Percentiles rank a stretch among this genome's conserved stretches.
These are phyloP conservation scores for Empidonax alnorum DNA, from an alignment of 2,113 vertebrate genomes.

Conservation along the genomic window DNA sequence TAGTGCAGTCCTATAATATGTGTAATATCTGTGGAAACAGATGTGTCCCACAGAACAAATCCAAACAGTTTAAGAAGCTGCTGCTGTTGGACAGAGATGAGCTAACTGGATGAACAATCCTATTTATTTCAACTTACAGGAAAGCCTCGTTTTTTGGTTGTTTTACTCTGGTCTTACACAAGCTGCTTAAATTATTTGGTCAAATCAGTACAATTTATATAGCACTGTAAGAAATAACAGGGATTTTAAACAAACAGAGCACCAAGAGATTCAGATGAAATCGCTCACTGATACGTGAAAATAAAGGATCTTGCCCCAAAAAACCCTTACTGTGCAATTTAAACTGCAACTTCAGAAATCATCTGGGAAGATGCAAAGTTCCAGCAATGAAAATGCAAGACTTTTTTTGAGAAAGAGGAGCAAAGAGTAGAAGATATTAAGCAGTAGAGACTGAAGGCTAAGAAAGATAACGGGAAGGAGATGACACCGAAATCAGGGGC, in stretches of 20 bases:
- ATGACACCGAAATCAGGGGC: not conserved
- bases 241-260: not conserved
- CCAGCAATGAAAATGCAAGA: not conserved
- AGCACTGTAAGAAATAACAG: not conserved
- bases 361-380: not conserved
- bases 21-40: not conserved
- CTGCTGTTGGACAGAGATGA: not conserved
- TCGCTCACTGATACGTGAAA: accelerated
- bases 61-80: not conserved
- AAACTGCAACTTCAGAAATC: not conserved
- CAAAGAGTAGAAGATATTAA: not conserved
- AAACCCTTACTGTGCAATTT: not conserved
- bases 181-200: not conserved
- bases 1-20: not conserved
- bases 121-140: not conserved
- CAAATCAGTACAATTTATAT: not conserved
- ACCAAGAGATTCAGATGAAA: not conserved
- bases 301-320: not conserved
- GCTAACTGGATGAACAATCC: not conserved
- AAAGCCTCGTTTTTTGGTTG: not conserved
- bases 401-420: not conserved
- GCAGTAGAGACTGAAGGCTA: not conserved
- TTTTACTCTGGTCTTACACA: not conserved
- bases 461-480: not conserved
- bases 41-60: not conserved